phyloP scores from a whole-genome alignment of 2,113 vertebrate genomes.

The Erythrocercus mccallii region DNA sequence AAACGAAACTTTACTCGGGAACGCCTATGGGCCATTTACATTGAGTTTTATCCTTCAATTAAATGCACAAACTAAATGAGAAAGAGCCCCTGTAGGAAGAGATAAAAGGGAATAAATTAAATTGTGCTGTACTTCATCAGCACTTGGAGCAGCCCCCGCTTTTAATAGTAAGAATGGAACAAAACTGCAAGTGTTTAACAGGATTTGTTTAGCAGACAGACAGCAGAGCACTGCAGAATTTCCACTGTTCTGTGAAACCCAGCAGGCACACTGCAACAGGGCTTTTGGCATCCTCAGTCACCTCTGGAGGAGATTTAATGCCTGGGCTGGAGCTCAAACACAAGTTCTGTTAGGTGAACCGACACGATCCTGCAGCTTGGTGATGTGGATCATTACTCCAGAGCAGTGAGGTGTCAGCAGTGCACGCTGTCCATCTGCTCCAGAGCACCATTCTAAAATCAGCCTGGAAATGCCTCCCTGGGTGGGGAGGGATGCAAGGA shows the following conservation, averaged over 20 bases:
- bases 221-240: not conserved
- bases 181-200: not conserved
- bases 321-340: not conserved
- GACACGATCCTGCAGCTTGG: rapidly evolving
- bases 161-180: not conserved
- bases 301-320: not conserved
- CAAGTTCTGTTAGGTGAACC: not conserved
- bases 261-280: not conserved
- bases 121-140: not conserved
- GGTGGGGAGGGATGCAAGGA: rapidly evolving
- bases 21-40: not conserved
- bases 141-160: not conserved
- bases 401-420: not conserved
- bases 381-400: not conserved
- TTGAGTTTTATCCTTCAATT: not conserved
- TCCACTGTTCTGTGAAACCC: not conserved
- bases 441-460: not conserved
- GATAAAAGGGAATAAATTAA: not conserved
- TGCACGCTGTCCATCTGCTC: not conserved
- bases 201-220: not conserved
- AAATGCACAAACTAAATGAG: not conserved
- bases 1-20: not conserved
- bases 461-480: not conserved
- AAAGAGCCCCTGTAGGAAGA: not conserved
- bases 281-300: not conserved